Evolutionary conservation across 2,113 vertebrate genomes (phyloP).

Genomic region (Anser cygnoides): DNA sequence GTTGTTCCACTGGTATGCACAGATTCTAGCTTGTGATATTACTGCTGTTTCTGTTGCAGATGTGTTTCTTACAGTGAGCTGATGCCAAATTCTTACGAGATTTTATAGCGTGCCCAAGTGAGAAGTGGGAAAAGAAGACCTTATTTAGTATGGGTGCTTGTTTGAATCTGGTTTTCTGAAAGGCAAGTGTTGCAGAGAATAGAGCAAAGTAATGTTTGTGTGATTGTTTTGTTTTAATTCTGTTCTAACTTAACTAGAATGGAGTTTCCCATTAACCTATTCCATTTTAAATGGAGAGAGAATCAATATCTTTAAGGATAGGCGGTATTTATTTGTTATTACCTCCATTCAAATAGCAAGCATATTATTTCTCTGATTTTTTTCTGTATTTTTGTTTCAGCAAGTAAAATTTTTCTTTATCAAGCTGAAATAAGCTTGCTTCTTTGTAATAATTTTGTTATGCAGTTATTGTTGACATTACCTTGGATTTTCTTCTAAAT

Average conservation of each 20-base stretch:
- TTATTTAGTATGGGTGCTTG: not conserved
- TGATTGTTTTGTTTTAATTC: constrained; percentile 2
- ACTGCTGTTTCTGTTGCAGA: not conserved
- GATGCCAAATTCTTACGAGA: not conserved
- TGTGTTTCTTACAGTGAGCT: not conserved
- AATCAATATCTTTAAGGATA: not conserved
- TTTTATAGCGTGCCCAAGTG: not conserved
- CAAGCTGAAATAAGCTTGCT: not conserved
- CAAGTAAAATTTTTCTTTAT: not conserved
- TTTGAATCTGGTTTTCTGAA: not conserved
- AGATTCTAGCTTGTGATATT: not conserved
- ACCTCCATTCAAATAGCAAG: not conserved
- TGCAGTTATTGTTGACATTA: not conserved
- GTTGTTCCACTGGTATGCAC: not conserved
- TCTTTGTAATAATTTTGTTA: not conserved
- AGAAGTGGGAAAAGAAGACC: not conserved
- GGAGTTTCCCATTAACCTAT: not conserved
- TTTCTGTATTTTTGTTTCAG: not conserved
- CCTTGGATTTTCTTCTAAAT: not conserved
- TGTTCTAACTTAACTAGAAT: not conserved
- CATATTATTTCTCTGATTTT: not conserved
- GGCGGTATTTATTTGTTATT: constrained; percentile 15
- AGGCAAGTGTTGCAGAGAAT: not conserved
- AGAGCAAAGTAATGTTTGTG: not conserved
- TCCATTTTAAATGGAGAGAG: not conserved